Evolutionary conservation across 2,888 invertebrate species (phyloP), one percentile per base, ranked within the genome.

Genomic region (Monopis laevigella): DNA sequence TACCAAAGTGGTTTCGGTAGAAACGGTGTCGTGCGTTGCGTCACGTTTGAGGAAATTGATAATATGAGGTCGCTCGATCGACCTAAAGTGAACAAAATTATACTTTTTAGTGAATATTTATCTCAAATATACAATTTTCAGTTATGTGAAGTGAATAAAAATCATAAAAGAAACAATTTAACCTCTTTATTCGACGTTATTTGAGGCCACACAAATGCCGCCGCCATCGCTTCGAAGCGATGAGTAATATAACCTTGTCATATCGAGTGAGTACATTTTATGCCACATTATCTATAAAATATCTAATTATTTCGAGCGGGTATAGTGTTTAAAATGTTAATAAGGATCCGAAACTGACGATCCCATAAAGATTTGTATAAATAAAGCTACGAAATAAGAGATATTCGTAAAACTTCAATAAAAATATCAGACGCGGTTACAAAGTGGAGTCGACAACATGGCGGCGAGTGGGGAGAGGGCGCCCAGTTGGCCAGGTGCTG

Each of bases 401-500:
- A 65, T 65, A 56, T 60, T 52, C 58, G 54, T 53, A 58, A 56
- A 65, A 58, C 65, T 60, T 52, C 49, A 69, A 69, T 69, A 73
- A 71, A 73, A 77, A 69, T 77, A 77, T 71, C 61, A 68, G 71
- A 77, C 78, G 78, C 75, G 77, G 36, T 12, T 36, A 19, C 71
- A 67, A 72, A 65, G 70, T 67, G 71, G 58, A 64, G 54, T 62
- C 65, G 54, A 67, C 78, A 77, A 77, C 75, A 78, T 78, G 78
- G 78, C 78, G 78, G 58, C 77, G 66, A 71, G 78, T 75, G 78
- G 77, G 80, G 80, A 75, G 78, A 72, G 73, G 69, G 77, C 75
- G 70, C 69, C 75, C 80, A 80, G 80, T 80, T 74, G 66, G 74
- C 77, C 80, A 80, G 81, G 81, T 82, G 82, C 82, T 82, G 82